Percentiles rank a stretch among this genome's conserved stretches.
Evolutionary conservation across 2,888 invertebrate species (phyloP).

Genomic region (Rhagium mordax): DNA sequence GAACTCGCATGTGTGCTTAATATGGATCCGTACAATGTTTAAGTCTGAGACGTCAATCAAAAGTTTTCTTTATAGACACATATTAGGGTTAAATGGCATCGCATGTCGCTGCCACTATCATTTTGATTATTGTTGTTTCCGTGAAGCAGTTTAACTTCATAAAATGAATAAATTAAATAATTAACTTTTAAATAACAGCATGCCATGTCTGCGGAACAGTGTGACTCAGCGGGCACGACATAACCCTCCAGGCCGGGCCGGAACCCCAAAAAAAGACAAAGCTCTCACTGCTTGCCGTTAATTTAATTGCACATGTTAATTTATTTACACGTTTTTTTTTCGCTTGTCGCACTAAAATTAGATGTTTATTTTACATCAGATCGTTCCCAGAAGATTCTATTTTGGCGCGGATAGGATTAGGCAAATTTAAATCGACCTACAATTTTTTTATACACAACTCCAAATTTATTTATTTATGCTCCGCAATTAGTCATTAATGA

Average conservation of each 20-base stretch:
- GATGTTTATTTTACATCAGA: conserved; percentile 16
- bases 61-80: neutral
- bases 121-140: conserved; percentile 39
- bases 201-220: conserved; percentile 5
- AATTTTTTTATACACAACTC: neutral
- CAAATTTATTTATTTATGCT: neutral
- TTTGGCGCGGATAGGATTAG: neutral
- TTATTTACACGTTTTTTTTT: conserved; percentile 10
- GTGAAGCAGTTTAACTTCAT: conserved; percentile 43
- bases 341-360: neutral
- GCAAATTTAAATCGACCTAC: neutral
- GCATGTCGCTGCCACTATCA: neutral
- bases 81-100: neutral
- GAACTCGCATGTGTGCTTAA: neutral
- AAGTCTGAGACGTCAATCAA: neutral
- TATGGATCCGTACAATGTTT: neutral
- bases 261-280: conserved; percentile 3
- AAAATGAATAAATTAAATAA: conserved; percentile 44
- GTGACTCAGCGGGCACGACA: conserved; percentile 16
- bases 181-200: conserved; percentile 26
- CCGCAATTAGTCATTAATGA: neutral
- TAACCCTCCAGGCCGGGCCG: neutral
- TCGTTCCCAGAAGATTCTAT: conserved; percentile 12
- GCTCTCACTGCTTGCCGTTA: neutral
- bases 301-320: conserved; percentile 20